Conservation (phyloP, 2,888 invertebrate species). For the Rhodophaea formosa region DNA sequence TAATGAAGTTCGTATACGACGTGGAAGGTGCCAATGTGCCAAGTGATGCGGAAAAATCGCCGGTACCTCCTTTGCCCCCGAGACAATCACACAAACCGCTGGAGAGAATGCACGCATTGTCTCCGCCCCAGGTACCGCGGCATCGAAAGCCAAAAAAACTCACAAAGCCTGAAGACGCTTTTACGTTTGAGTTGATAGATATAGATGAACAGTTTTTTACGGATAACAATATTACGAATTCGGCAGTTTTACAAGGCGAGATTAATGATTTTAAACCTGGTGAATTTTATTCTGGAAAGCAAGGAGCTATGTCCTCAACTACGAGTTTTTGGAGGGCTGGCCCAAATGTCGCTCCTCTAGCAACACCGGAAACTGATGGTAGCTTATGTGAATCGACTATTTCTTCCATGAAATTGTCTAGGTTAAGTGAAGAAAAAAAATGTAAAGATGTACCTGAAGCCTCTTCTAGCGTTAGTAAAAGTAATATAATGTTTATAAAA, state of each 20-base stretch:
- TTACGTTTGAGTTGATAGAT: slow-evolving; percentile 91
- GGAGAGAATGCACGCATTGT: slow-evolving; percentile 86
- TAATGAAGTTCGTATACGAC: slow-evolving; percentile 78
- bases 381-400: slow-evolving; percentile 80
- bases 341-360: slow-evolving; percentile 78
- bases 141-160: slow-evolving; percentile 85
- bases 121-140: slow-evolving; percentile 86
- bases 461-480: slow-evolving; percentile 68
- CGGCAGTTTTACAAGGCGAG: slow-evolving; percentile 61
- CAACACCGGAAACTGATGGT: slow-evolving; percentile 83
- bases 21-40: slow-evolving; percentile 72
- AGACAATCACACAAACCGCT: slow-evolving; percentile 87
- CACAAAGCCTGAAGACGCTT: slow-evolving; percentile 86
- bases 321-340: slow-evolving; percentile 68
- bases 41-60: slow-evolving; percentile 82
- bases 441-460: slow-evolving; percentile 67
- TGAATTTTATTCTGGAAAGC: slow-evolving; percentile 73
- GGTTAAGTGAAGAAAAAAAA: slow-evolving; percentile 67
- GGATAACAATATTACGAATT: slow-evolving; percentile 73
- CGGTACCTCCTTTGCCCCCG: slow-evolving; percentile 87
- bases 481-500: slow-evolving; percentile 82
- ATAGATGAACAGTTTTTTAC: slow-evolving; percentile 86
- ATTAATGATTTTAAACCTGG: slow-evolving; percentile 75
- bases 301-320: slow-evolving; percentile 60
- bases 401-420: slow-evolving; percentile 76